These are phyloP conservation scores for Drosophila dives DNA, from an alignment of 2,888 invertebrate species.

Conservation along the genomic window DNA sequence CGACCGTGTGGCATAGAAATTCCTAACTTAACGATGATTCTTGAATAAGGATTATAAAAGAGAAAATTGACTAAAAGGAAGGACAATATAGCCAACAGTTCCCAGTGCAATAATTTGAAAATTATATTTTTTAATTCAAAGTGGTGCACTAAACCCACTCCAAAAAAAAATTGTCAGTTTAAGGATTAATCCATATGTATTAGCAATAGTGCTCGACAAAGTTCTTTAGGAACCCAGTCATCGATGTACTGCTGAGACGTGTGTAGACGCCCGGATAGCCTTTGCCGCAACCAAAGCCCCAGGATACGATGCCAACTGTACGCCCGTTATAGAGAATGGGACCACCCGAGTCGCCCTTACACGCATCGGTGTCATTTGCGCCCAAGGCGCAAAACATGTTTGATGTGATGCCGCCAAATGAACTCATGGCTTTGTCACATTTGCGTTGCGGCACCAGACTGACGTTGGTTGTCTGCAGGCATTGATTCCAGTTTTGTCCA, in stretches of 20 bases:
- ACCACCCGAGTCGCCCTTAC: slow-evolving; percentile 79
- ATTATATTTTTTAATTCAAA: neutral
- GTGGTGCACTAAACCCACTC: neutral
- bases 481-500: slow-evolving; percentile 26
- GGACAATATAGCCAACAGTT: neutral
- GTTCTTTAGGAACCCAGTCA: slow-evolving; percentile 38
- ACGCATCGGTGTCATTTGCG: slow-evolving; percentile 60
- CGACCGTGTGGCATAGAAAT: no score
- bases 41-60: neutral
- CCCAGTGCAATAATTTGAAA: neutral
- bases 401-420: slow-evolving; percentile 28
- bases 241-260: slow-evolving; percentile 85
- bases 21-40: neutral
- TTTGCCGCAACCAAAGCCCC: slow-evolving; percentile 74
- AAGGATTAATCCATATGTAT: neutral
- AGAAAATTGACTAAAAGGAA: neutral
- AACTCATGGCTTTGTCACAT: slow-evolving; percentile 29
- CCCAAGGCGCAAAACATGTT: slow-evolving; percentile 75
- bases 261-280: slow-evolving; percentile 91
- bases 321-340: slow-evolving; percentile 63
- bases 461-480: slow-evolving; percentile 55
- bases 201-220: slow-evolving; percentile 26
- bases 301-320: slow-evolving; percentile 89
- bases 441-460: slow-evolving; percentile 17
- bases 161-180: neutral